These are phyloP conservation scores for Charaxes varanes DNA, from an alignment of 1,140 invertebrate genomes.

Conservation along the genomic window DNA sequence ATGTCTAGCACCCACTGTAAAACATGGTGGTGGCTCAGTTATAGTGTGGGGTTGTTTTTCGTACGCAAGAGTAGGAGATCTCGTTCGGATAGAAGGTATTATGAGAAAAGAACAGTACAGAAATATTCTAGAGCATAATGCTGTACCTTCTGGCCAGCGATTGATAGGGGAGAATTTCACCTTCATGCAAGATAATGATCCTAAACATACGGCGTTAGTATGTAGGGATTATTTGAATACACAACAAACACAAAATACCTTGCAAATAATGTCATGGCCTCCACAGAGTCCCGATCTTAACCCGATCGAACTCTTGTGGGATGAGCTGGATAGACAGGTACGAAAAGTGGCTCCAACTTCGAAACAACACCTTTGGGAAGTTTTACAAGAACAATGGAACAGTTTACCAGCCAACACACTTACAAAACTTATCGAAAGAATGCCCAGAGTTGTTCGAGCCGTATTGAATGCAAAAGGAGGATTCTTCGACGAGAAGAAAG, in stretches of 20 bases:
- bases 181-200: conserved; percentile 21
- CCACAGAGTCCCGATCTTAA: conserved; percentile 6
- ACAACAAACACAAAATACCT: conserved; percentile 10
- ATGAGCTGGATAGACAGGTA: background rate
- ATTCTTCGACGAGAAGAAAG: too few relatives aligned
- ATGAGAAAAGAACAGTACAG: conserved; percentile 10
- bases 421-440: too few relatives aligned
- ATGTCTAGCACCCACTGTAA: conserved; percentile 8
- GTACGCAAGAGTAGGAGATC: background rate
- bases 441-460: too few relatives aligned
- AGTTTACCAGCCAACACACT: too few relatives aligned
- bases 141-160: conserved; percentile 9
- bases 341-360: too few relatives aligned
- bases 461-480: too few relatives aligned
- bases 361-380: too few relatives aligned
- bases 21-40: conserved; percentile 14
- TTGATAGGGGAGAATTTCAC: conserved; percentile 16
- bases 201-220: conserved; percentile 18
- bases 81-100: conserved; percentile 3
- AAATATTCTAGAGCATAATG: conserved; percentile 16
- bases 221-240: conserved; percentile 16
- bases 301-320: conserved; percentile 7
- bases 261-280: conserved; percentile 10
- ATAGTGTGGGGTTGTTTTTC: conserved; percentile 20
- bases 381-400: too few relatives aligned